These are phyloP conservation scores for Synanthedon tipuliformis DNA, from an alignment of 2,888 invertebrate species.

Conservation along the genomic window DNA sequence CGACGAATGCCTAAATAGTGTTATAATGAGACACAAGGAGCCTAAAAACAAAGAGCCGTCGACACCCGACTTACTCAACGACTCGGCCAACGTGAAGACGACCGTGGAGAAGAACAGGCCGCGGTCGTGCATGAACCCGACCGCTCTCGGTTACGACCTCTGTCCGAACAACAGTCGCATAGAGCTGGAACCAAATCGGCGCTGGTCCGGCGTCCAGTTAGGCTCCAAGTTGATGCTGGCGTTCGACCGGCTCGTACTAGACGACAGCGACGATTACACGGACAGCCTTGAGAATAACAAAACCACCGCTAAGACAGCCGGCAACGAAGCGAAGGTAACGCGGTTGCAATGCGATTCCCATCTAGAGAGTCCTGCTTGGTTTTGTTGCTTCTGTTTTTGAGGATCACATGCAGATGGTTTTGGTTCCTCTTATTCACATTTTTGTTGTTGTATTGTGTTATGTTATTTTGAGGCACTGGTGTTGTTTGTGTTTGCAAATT, in stretches of 20 bases:
- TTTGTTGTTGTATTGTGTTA: slow-evolving; percentile 8
- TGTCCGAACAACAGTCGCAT: slow-evolving; percentile 62
- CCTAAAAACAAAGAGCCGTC: slow-evolving; percentile 62
- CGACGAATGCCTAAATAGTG: slow-evolving; percentile 65
- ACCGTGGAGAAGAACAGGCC: slow-evolving; percentile 72
- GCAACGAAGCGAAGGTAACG: slow-evolving; percentile 63
- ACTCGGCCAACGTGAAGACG: slow-evolving; percentile 65
- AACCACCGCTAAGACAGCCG: slow-evolving; percentile 58
- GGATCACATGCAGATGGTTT: slow-evolving; percentile 22
- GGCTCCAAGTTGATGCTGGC: slow-evolving; percentile 79
- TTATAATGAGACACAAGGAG: slow-evolving; percentile 63
- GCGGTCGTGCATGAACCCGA: slow-evolving; percentile 77
- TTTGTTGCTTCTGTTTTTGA: slow-evolving; percentile 24
- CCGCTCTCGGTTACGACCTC: slow-evolving; percentile 55
- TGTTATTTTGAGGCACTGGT: background rate
- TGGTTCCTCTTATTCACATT: slow-evolving; percentile 1
- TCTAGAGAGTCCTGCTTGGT: slow-evolving; percentile 27
- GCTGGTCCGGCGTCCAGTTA: slow-evolving; percentile 80
- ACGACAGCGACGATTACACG: slow-evolving; percentile 79
- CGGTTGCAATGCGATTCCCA: slow-evolving; percentile 17
- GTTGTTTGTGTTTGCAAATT: background rate
- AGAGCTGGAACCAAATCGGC: slow-evolving; percentile 66
- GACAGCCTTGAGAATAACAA: slow-evolving; percentile 78
- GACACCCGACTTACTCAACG: slow-evolving; percentile 71
- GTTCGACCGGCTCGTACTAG: slow-evolving; percentile 75